Base-by-base conservation (phyloP, 2,888 invertebrate genomes). In the Drosophila algonquin region DNA sequence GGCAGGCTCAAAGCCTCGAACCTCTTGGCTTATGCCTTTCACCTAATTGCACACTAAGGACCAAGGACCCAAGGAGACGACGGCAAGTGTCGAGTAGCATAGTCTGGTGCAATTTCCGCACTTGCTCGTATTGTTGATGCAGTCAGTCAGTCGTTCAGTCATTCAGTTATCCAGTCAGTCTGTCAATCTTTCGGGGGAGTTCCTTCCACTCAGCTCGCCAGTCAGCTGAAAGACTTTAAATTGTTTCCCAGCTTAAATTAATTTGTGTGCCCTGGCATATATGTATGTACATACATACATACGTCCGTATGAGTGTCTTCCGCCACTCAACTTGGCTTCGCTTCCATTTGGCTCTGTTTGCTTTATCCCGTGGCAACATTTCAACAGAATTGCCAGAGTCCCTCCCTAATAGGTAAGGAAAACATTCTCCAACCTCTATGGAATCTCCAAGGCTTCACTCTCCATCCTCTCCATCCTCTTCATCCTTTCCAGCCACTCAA, bases 41-140 rank as follows among this genome's bases (percentile, higher is more conserved):
- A 79, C 79, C 79, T 86, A 83, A 86, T 86, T 83, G 83, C 86
- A 83, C 79, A 76, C 86, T 75, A 83, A 86, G 68, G 69, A 62
- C 58, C 35, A 10, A 63, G 58, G 58, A 58, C 62, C 48, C 10
- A 27, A 79, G 30, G 8, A 77, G 44, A 47, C 56, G 58, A 40
- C 24, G 50, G 51, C 58, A 48, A 67, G 68, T 63, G 67, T 61
- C 67, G 68, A 73, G 63, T 58, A 57, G 77, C 73, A 70, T 47
- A 77, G 67, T 80, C 83, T 80, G 72, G 59, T 60, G 73, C 70
- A 83, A 86, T 86, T 83, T 80, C 75, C 79, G 77, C 74, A 77
- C 58, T 35, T 12, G 12, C 35, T 75, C 14, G 40, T 69, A 82
- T 82, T 83, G 80, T 85, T 75, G 71, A 65, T 55, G 64, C 67